phyloP scores from a whole-genome alignment of 2,797 vertebrate genomes.

The Pangasius djambal region DNA sequence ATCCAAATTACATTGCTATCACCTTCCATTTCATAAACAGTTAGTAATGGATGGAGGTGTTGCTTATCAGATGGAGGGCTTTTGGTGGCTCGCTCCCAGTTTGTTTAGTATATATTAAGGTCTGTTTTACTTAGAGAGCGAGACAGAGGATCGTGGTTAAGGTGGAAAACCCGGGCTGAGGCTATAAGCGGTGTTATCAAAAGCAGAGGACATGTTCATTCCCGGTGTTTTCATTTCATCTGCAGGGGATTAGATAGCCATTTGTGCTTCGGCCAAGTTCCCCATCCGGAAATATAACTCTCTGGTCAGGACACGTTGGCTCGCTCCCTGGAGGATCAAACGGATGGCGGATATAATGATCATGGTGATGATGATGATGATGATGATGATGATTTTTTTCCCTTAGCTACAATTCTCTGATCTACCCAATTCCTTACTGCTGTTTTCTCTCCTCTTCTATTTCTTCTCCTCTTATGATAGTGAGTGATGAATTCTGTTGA shows the following conservation, averaged over 20 bases:
- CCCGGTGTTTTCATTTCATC: slow-evolving; percentile 64
- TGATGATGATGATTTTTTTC: neutral
- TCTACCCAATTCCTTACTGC: neutral
- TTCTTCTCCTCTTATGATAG: neutral
- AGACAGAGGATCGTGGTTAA: neutral
- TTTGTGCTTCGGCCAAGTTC: slow-evolving; percentile 37
- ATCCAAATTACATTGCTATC: slow-evolving; percentile 65
- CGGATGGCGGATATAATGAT: slow-evolving; percentile 5
- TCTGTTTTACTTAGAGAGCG: slow-evolving; percentile 30
- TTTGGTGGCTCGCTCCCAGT: slow-evolving; percentile 31
- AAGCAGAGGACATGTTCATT: slow-evolving; percentile 54
- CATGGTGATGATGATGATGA: slow-evolving; percentile 2
- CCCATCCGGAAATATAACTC: slow-evolving; percentile 44
- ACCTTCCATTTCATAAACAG: slow-evolving; percentile 59
- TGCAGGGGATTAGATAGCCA: slow-evolving; percentile 63
- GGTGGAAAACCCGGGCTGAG: slow-evolving; percentile 1
- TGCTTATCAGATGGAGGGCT: slow-evolving; percentile 40
- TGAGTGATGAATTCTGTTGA: neutral
- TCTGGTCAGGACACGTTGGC: slow-evolving; percentile 28
- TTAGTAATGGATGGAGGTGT: slow-evolving; percentile 49
- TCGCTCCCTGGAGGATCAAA: slow-evolving; percentile 7
- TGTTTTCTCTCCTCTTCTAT: neutral
- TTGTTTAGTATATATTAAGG: slow-evolving; percentile 44
- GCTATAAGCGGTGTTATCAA: slow-evolving; percentile 44
- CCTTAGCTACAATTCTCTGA: neutral